phyloP scores from a whole-genome alignment of 2,888 invertebrate genomes.

The Phengaris alcon region DNA sequence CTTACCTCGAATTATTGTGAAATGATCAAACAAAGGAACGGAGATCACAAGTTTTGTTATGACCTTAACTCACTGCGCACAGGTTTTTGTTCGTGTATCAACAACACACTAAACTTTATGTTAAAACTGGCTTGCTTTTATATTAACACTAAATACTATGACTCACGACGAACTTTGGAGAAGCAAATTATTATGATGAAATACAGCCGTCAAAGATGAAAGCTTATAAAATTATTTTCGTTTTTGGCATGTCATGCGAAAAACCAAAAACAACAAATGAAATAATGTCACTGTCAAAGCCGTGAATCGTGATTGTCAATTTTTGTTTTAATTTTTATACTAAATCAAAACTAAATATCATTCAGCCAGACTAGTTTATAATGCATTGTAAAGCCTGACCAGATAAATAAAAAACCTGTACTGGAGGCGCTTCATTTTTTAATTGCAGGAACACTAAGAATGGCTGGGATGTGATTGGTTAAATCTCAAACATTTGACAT shows the following conservation, averaged over 20 bases:
- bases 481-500: too few relatives aligned
- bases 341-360: too few relatives aligned
- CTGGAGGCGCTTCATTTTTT: too few relatives aligned
- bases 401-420: too few relatives aligned
- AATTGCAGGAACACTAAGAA: too few relatives aligned
- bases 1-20: neutral
- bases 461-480: too few relatives aligned
- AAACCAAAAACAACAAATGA: neutral
- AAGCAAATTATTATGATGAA: conserved; percentile 37
- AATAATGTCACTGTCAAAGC: too few relatives aligned
- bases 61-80: neutral
- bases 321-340: too few relatives aligned
- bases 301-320: too few relatives aligned
- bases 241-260: neutral
- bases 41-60: neutral
- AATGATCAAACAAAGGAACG: conserved; percentile 1
- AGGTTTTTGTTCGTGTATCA: neutral
- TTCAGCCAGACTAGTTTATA: too few relatives aligned
- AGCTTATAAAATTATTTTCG: neutral
- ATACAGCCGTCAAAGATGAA: neutral
- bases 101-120: neutral
- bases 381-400: too few relatives aligned
- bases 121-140: neutral
- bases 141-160: conserved; percentile 37
- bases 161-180: conserved; percentile 37